Evolutionary conservation across 2,888 invertebrate species (phyloP), one percentile per base, ranked within the genome.

Genomic region (Perdita meconis): DNA sequence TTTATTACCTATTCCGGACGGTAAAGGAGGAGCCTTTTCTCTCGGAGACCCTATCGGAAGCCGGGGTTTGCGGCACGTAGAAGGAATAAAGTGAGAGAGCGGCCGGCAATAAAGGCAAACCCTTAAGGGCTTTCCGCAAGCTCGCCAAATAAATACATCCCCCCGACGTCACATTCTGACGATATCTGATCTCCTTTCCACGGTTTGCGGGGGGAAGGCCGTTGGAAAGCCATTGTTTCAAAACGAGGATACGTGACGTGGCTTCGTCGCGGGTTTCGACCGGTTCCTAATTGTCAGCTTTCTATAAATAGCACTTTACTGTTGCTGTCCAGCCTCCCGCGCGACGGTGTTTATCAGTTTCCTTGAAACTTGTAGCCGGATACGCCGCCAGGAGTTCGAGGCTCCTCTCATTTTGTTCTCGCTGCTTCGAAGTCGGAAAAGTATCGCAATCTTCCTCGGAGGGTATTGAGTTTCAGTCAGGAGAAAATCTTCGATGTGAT

Each of bases 91-190:
- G 67, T 61, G 78, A 50, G 66, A 78, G 78, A 77, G 79, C 63
- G 77, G 78, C 60, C 67, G 75, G 81, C 82, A 88, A 88, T 88
- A 88, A 89, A 89, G 88, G 77, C 81, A 75, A n/a, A 70, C 84
- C 82, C 81, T 86, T 81, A 82, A 86, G 86, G 82, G 74, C 40
- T 78, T 80, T 61, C 72, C 81, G 72, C 80, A 70, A 82, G 73
- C 80, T 69, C 40, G 74, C 64, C 78, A 83, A 86, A 89, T 88
- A 87, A 88, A 88, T 87, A 89, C 76, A 82, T 83, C 79, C 61
- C 60, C 47, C 34, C 16, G 40, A 78, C 72, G 78, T 89, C 82
- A 77, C 81, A 75, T 70, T 51, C 77, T 74, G 78, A 81, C 75
- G 73, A 79, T 75, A 68, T 78, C 61, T 65, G 72, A 77, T 74